These are phyloP conservation scores for Euthynnus affinis DNA, from an alignment of 2,797 vertebrate genomes.

Conservation along the genomic window DNA sequence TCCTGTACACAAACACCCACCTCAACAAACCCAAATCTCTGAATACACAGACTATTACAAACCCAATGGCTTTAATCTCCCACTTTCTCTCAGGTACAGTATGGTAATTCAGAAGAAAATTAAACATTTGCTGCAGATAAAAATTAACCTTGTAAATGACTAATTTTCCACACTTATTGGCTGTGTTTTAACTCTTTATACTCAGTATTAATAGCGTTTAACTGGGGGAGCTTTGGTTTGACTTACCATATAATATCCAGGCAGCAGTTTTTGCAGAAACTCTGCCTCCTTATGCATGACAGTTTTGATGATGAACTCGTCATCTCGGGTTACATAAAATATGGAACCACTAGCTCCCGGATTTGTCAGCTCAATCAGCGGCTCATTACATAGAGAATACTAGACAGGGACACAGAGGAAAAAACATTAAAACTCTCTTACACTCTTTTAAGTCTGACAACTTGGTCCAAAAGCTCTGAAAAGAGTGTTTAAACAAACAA, in stretches of 20 bases:
- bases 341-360: conserved; percentile 96
- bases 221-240: not conserved
- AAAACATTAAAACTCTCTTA: no score
- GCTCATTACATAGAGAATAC: conserved; percentile 97
- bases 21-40: not conserved
- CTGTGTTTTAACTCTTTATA: not conserved
- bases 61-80: not conserved
- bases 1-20: conserved; percentile 36
- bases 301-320: conserved; percentile 98
- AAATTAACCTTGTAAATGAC: no score
- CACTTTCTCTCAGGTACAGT: not conserved
- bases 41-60: not conserved
- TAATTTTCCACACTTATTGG: not conserved
- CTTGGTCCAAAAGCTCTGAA: not conserved
- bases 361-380: conserved; percentile 95
- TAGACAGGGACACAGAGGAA: conserved; percentile 66
- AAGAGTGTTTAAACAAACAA: conserved; percentile 5
- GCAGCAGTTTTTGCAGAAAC: conserved; percentile 97
- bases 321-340: conserved; percentile 97
- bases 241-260: conserved; percentile 97
- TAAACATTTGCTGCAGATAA: no score
- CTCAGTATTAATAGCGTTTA: not conserved
- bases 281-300: conserved; percentile 98
- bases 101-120: not conserved
- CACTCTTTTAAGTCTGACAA: not conserved